phyloP scores from a whole-genome alignment of 2,113 vertebrate species.

The Ranitomeya imitator region DNA sequence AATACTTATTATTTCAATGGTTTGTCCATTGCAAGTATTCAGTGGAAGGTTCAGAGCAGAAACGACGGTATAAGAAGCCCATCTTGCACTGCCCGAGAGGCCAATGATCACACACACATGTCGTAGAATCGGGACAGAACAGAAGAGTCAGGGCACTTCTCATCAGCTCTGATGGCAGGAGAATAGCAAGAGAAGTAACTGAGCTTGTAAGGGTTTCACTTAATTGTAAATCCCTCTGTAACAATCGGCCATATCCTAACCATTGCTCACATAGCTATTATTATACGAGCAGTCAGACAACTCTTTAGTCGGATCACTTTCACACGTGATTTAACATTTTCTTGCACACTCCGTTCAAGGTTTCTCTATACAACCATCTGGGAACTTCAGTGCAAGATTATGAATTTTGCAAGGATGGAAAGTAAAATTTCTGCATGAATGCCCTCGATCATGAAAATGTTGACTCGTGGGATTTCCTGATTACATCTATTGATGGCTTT shows the following conservation, averaged over 20 bases:
- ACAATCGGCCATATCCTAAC: background rate
- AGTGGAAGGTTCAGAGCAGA: background rate
- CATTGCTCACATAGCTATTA: background rate
- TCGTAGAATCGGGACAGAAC: no score
- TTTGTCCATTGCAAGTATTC: background rate
- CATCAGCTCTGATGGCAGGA: background rate
- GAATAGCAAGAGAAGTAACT: background rate
- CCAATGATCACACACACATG: background rate
- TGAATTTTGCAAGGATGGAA: background rate
- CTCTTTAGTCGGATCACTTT: background rate
- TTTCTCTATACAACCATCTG: background rate
- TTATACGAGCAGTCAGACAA: background rate
- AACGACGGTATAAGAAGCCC: background rate
- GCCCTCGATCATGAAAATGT: background rate
- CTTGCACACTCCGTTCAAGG: background rate
- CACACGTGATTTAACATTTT: background rate
- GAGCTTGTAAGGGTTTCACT: slow-evolving; percentile 58
- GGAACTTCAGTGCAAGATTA: background rate
- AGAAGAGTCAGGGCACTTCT: no score
- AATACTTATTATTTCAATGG: background rate
- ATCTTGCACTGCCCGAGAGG: background rate
- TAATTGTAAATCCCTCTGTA: background rate
- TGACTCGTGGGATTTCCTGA: background rate
- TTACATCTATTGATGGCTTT: background rate
- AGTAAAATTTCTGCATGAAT: background rate